Conservation (phyloP, 2,113 vertebrate species). For the Phodopus roborovskii region DNA sequence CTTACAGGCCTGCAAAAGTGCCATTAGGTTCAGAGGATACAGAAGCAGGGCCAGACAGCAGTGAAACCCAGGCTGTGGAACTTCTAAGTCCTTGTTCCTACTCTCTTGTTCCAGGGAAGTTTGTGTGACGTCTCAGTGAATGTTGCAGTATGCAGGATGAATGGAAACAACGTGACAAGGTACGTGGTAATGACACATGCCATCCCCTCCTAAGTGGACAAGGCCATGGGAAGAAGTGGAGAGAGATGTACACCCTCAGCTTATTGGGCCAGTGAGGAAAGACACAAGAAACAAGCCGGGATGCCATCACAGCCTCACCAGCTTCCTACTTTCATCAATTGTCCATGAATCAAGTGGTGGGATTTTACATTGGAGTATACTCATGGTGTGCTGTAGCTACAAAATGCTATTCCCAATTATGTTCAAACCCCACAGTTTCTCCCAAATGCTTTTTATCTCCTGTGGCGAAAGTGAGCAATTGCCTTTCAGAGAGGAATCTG, state of each 20-base stretch:
- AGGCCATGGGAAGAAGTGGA: not conserved
- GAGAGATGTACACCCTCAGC: not conserved
- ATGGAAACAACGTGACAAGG: not conserved
- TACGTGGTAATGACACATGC: not conserved
- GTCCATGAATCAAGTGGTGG: not conserved
- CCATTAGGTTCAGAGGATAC: not conserved
- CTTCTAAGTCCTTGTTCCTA: not conserved
- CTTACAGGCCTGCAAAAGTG: not conserved
- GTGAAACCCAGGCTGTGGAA: not conserved
- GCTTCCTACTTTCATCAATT: not conserved
- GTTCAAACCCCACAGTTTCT: not conserved
- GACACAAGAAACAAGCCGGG: not conserved
- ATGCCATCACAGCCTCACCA: not conserved
- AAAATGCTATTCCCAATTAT: not conserved
- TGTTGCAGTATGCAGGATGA: not conserved
- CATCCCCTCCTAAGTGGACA: not conserved
- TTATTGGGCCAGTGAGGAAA: conserved; percentile 9
- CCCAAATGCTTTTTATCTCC: not conserved
- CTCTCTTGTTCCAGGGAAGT: not conserved
- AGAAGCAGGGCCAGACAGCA: not conserved
- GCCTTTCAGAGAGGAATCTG: not conserved
- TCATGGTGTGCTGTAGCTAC: not conserved
- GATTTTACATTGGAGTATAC: conserved; percentile 25
- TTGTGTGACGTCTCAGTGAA: not conserved
- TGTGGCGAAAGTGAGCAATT: not conserved